A percentile compares a stretch with the other conserved stretches of the same genome.
phyloP scores from a whole-genome alignment of 2,113 vertebrate genomes.

The Pteropus alecto region DNA sequence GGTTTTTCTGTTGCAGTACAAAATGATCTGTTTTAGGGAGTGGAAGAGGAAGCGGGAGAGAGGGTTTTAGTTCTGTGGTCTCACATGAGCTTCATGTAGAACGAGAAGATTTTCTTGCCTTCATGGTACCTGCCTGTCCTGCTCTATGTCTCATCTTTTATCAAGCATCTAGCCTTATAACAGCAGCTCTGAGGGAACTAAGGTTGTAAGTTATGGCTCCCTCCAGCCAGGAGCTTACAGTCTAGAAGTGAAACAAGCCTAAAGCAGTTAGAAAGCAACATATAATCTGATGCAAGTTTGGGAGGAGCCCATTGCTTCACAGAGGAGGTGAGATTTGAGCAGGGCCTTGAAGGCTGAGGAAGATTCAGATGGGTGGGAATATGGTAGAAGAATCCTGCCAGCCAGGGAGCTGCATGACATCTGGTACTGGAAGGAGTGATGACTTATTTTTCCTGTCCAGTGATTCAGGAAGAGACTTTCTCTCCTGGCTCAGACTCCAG shows the following conservation, averaged over 20 bases:
- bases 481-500: neutral
- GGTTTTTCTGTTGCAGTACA: neutral
- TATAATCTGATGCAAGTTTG: neutral
- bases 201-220: too few relatives aligned
- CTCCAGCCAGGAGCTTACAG: neutral
- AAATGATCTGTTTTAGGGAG: neutral
- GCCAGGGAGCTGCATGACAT: rapidly evolving
- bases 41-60: neutral
- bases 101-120: neutral
- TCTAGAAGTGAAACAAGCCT: neutral
- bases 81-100: neutral
- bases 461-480: neutral
- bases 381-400: rapidly evolving
- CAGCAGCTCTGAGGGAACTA: neutral
- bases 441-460: neutral
- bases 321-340: neutral
- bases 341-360: neutral
- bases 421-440: rapidly evolving
- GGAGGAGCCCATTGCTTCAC: neutral
- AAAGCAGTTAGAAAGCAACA: neutral
- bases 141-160: rapidly evolving
- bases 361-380: rapidly evolving
- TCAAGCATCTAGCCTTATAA: neutral
- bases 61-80: neutral
- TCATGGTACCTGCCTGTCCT: neutral